Evolutionary conservation across 2,888 invertebrate genomes (phyloP).

Genomic region (Dasypogon diadema): DNA sequence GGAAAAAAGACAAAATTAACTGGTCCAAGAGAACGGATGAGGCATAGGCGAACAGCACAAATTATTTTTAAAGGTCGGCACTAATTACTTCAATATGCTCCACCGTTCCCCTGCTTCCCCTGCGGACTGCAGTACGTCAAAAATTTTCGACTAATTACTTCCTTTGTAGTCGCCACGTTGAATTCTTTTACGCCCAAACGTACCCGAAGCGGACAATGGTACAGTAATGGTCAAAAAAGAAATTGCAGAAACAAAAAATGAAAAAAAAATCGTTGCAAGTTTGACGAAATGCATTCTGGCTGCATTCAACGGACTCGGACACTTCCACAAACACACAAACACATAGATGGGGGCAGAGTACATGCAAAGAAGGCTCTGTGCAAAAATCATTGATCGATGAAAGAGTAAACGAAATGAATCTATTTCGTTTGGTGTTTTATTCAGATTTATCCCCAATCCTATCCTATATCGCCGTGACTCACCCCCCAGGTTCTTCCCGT

Average conservation of each 20-base stretch:
- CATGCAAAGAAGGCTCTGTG: conserved; percentile 33
- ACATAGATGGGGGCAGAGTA: conserved; percentile 1
- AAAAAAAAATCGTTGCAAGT: conserved; percentile 13
- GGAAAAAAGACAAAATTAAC: neutral
- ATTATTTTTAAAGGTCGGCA: conserved; percentile 1
- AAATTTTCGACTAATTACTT: conserved; percentile 40
- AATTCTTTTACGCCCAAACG: conserved; percentile 1
- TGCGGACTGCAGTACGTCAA: conserved; percentile 7
- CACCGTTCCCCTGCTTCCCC: neutral
- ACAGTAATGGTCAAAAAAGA: conserved; percentile 14
- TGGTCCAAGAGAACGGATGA: neutral
- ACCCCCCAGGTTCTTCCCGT: neutral
- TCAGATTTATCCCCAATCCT: conserved; percentile 35
- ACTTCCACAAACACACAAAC: neutral
- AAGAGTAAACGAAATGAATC: conserved; percentile 51
- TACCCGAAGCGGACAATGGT: conserved; percentile 4
- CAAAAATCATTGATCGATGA: conserved; percentile 43
- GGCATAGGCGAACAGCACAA: neutral
- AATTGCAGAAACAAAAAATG: conserved; percentile 12
- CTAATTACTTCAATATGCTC: neutral
- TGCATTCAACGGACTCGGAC: conserved; percentile 23
- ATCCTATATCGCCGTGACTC: conserved; percentile 31
- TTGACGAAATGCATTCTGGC: conserved; percentile 38
- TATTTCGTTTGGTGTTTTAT: conserved; percentile 51
- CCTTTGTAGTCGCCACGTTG: conserved; percentile 40